These are phyloP conservation scores for Apodemia zela DNA, from an alignment of 2,888 invertebrate species.

Conservation along the genomic window DNA sequence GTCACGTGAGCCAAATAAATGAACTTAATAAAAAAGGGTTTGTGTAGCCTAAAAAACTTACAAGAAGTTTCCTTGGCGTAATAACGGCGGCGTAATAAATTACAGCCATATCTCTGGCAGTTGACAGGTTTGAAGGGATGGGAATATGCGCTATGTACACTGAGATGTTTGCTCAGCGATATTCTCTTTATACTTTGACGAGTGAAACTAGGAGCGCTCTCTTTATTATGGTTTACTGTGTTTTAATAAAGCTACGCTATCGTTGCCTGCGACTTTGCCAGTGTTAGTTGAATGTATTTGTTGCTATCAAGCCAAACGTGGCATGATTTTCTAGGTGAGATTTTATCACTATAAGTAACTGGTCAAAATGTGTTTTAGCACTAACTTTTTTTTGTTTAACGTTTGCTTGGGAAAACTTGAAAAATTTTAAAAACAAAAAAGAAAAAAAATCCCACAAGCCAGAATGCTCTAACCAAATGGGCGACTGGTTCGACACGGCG, in stretches of 20 bases:
- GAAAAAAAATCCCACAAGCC: too few relatives aligned
- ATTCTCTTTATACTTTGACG: conserved; percentile 31
- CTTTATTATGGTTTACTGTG: not conserved
- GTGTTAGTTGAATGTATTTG: not conserved
- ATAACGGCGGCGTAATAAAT: conserved; percentile 38
- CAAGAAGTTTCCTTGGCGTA: conserved; percentile 25
- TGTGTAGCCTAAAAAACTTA: conserved; percentile 21
- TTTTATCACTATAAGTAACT: too few relatives aligned
- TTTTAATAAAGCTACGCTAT: not conserved
- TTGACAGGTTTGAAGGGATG: conserved; percentile 39
- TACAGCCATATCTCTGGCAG: conserved; percentile 37
- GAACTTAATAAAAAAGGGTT: conserved; percentile 25
- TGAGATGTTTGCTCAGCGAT: conserved; percentile 35
- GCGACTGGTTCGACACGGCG: too few relatives aligned
- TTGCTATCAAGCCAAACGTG: not conserved
- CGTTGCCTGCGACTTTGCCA: not conserved
- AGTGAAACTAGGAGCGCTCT: not conserved
- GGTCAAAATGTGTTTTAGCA: too few relatives aligned
- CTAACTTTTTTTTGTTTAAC: too few relatives aligned
- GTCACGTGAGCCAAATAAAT: conserved; percentile 12
- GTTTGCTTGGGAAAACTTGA: too few relatives aligned
- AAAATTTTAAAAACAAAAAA: too few relatives aligned
- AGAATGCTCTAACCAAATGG: too few relatives aligned
- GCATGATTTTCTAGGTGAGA: too few relatives aligned
- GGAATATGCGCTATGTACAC: conserved; percentile 34